Conservation (phyloP, 2,888 invertebrate genomes). For the Frankliniella fusca region DNA sequence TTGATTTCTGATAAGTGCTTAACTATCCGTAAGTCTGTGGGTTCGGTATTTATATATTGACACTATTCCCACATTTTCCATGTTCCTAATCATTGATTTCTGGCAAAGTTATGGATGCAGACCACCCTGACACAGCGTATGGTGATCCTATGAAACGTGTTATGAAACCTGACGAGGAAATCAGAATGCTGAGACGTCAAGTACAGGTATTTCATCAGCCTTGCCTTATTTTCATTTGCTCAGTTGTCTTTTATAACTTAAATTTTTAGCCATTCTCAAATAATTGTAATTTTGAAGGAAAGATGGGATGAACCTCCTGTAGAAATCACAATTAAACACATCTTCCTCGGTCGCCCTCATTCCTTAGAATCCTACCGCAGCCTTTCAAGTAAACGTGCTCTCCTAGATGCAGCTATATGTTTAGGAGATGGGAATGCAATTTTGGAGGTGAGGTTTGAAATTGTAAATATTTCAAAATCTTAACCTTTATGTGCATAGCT, state of each 20-base stretch:
- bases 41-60: neutral
- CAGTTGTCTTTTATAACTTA: neutral
- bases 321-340: conserved; percentile 52
- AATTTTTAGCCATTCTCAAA: conserved; percentile 23
- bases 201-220: conserved; percentile 37
- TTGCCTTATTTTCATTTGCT: no score
- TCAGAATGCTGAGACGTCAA: conserved; percentile 40
- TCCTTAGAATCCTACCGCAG: conserved; percentile 54
- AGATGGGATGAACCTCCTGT: conserved; percentile 44
- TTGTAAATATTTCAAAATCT: neutral
- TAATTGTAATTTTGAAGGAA: conserved; percentile 37
- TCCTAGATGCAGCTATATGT: conserved; percentile 66
- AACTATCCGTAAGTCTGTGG: conserved; percentile 44
- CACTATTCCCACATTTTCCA: conserved; percentile 36
- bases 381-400: conserved; percentile 59
- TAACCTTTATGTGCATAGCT: conserved; percentile 31
- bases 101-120: conserved; percentile 50
- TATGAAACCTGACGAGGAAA: conserved; percentile 43
- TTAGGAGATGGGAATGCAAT: conserved; percentile 75
- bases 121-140: conserved; percentile 38
- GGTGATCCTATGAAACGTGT: conserved; percentile 38
- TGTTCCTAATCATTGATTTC: neutral
- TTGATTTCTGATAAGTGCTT: conserved; percentile 47
- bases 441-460: conserved; percentile 53
- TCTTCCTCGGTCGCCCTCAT: conserved; percentile 52